A percentile compares a stretch with the other conserved stretches of the same genome.
Conservation (phyloP, 1,140 invertebrate genomes). For the Manduca sexta region DNA sequence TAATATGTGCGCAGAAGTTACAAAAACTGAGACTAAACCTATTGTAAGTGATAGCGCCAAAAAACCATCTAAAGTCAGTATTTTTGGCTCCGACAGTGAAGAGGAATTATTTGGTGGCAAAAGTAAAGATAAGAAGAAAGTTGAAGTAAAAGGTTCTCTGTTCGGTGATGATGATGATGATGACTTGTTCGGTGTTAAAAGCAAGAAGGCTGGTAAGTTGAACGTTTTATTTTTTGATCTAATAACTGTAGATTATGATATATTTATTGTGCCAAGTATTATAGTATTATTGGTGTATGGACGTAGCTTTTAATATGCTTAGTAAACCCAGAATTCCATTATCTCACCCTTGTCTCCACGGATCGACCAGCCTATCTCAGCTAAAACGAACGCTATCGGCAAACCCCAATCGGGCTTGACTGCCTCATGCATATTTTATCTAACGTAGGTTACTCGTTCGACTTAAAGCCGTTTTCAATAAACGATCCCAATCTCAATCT, state of each 20-base stretch:
- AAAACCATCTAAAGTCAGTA: slow-evolving; percentile 12
- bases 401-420: too few species aligned
- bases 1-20: neutral
- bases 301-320: neutral
- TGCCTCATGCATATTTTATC: too few species aligned
- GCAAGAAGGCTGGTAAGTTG: slow-evolving; percentile 12
- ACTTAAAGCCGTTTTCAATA: too few species aligned
- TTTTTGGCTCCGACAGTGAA: slow-evolving; percentile 38
- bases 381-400: neutral
- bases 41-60: neutral
- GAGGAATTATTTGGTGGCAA: slow-evolving; percentile 29
- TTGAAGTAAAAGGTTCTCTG: slow-evolving; percentile 29
- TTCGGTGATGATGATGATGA: slow-evolving; percentile 49
- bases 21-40: neutral
- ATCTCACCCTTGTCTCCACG: neutral
- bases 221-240: neutral
- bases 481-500: too few species aligned
- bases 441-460: too few species aligned
- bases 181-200: slow-evolving; percentile 42
- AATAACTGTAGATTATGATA: neutral
- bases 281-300: too few species aligned
- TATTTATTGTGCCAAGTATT: too few species aligned
- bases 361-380: neutral
- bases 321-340: neutral
- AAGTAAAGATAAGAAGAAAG: slow-evolving; percentile 10